Evolutionary conservation across 2,113 vertebrate genomes (phyloP), one percentile per base, ranked within the genome.

Genomic region (Stegostoma tigrinum): DNA sequence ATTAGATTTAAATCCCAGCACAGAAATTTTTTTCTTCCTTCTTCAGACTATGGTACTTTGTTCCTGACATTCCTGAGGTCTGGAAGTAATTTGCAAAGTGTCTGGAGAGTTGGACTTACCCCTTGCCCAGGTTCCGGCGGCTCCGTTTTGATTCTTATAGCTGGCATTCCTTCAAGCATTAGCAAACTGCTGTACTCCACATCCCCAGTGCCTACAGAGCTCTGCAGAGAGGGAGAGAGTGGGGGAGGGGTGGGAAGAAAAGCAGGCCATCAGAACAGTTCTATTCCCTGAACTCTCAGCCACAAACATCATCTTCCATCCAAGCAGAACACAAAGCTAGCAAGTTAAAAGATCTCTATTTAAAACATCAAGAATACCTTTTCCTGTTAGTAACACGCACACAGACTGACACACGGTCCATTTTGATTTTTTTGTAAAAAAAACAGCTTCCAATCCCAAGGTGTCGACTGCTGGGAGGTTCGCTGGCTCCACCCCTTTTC

Each of bases 121-220:
- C 94, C 94, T 95, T 95, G 67, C 94, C 68, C 68, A 72, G 94
- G 94, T 95, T 95, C 94, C 23, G 42, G 67, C 27, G 42, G 94
- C 68, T 95, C 94, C 1, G 94, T 95, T 95, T 95, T 95, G 94
- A 95, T 95, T 95, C 94, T 72, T 95, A 95, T 72, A 72, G 94
- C 94, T 95, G 94, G 94, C 94, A 95, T 95, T 95, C 94, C 94
- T 95, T 95, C 94, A 95, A 95, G 94, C 94, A 95, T 95, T 75
- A 95, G 68, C 94, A 95, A 72, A 95, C 94, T 95, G 94, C 94
- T 95, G 94, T 95, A 95, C 94, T 95, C 94, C 66, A 95, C 94
- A 95, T 95, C 94, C 27, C 94, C 67, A 95, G 94, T 72, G 94
- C 94, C 67, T 72, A 95, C 94, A 95, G 94, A 75, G 94, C 94